Evolutionary conservation across 2,888 invertebrate genomes (phyloP), one percentile per base, ranked within the genome.

Genomic region (Drosophila paracracens): DNA sequence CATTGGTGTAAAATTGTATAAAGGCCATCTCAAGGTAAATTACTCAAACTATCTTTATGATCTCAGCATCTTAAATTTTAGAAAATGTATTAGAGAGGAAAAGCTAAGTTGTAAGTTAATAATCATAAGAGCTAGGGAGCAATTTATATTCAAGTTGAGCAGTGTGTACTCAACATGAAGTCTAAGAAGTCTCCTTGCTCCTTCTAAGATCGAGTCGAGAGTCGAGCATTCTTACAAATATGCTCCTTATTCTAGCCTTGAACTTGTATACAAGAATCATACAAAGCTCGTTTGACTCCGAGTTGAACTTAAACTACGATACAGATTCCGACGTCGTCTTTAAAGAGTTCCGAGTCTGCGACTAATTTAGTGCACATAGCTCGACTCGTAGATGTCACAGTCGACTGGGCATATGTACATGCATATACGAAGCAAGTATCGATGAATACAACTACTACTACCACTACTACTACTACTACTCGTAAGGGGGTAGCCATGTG

Each of bases 351-450:
- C 72, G 35, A 40, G 68, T 58, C 43, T 61, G 57, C 68, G 78
- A 86, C 88, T 84, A 88, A 84, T 88, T 84, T 88, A 88, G 86
- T 71, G 68, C 70, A 85, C 76, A 72, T 76, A 60, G 35, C 60
- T 72, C 50, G 54, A 40, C 46, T 69, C 57, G 65, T 70, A 61
- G 82, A 84, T 88, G 83, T 88, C 83, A 76, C 64, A 51, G 71
- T 56, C 31, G 27, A 46, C 46, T 25, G 25, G 25, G 16, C 27
- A 46, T 46, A 46, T 21, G 21, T 21, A 50, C 43, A 50, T 54
- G 62, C 61, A 65, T 50, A 62, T 40, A 60, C 25, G 8, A 57
- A 52, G 50, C 43, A 66, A 63, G 48, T 60, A 77, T 74, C 74
- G 79, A 79, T 58, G 27, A 50, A 27, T 51, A 43, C 52, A 10